A percentile compares a stretch with the other conserved stretches of the same genome.
Conservation (phyloP, 1,140 invertebrate species). For the Globodera ellingtonae region DNA sequence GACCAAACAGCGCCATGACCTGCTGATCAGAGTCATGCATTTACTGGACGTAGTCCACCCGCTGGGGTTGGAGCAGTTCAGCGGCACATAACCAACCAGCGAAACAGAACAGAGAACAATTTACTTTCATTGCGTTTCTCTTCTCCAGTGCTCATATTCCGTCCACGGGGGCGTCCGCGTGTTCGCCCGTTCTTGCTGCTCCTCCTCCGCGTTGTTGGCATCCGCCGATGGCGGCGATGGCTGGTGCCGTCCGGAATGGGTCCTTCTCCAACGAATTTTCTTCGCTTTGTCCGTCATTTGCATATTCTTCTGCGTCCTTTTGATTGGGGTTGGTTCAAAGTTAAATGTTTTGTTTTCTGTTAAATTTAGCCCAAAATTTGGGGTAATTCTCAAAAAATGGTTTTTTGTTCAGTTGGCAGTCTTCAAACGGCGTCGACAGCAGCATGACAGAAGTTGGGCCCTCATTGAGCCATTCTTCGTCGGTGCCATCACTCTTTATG, state of each 20-base stretch:
- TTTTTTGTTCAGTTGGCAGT: slow-evolving; percentile 5
- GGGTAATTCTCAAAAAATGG: no score
- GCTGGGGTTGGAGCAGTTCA: no score
- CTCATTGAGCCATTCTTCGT: slow-evolving; percentile 82
- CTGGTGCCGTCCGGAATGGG: slow-evolving; percentile 2
- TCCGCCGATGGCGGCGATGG: not conserved
- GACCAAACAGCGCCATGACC: no score
- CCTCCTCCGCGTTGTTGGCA: not conserved
- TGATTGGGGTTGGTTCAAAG: slow-evolving; percentile 4
- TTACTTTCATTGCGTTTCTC: not conserved
- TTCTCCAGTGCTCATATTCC: slow-evolving; percentile 43
- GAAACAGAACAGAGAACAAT: no score
- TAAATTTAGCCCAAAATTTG: no score
- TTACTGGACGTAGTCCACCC: no score
- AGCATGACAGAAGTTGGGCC: slow-evolving; percentile 83
- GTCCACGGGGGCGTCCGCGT: slow-evolving; percentile 32
- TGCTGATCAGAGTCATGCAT: no score
- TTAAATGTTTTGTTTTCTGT: not conserved
- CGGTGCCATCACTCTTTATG: slow-evolving; percentile 81
- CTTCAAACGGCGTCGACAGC: slow-evolving; percentile 41
- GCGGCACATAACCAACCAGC: no score
- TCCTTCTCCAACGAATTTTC: slow-evolving; percentile 12
- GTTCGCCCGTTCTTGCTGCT: slow-evolving; percentile 34
- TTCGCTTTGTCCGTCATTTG: slow-evolving; percentile 6
- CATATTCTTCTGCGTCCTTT: slow-evolving; percentile 16